Percentiles rank a stretch among this genome's conserved stretches.
These are phyloP conservation scores for Olivierus martensii DNA, from an alignment of 1,140 invertebrate species.

Conservation along the genomic window DNA sequence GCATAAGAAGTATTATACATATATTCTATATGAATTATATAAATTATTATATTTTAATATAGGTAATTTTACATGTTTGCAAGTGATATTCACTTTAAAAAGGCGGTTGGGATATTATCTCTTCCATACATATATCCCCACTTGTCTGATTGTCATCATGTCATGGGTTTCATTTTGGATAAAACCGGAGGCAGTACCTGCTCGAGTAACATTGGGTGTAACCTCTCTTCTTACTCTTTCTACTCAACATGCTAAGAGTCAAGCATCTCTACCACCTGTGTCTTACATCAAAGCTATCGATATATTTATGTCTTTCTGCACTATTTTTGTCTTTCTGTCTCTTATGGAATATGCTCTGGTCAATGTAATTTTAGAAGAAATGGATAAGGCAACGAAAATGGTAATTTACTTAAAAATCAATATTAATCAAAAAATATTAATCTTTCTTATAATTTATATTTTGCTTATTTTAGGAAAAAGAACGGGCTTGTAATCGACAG, in stretches of 20 bases:
- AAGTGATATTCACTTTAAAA: slow-evolving; percentile 72
- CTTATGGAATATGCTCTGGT: slow-evolving; percentile 87
- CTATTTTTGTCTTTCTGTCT: slow-evolving; percentile 72
- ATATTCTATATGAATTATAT: too few species aligned
- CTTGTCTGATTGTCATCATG: slow-evolving; percentile 29
- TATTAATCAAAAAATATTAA: too few species aligned
- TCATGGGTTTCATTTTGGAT: slow-evolving; percentile 69
- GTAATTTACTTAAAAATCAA: too few species aligned
- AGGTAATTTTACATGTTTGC: slow-evolving; percentile 34
- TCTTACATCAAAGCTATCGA: slow-evolving; percentile 57
- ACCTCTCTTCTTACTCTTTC: slow-evolving; percentile 77
- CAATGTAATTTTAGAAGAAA: slow-evolving; percentile 46
- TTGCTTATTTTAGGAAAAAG: too few species aligned
- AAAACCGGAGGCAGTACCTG: slow-evolving; percentile 75
- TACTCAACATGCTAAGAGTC: slow-evolving; percentile 81
- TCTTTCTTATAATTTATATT: too few species aligned
- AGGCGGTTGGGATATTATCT: slow-evolving; percentile 46
- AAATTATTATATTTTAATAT: not conserved
- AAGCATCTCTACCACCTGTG: slow-evolving; percentile 72
- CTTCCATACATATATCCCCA: slow-evolving; percentile 28
- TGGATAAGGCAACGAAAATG: too few species aligned
- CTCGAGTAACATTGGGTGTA: slow-evolving; percentile 74
- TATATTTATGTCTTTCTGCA: slow-evolving; percentile 22
- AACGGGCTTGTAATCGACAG: too few species aligned
- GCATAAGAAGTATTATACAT: too few species aligned